Base-by-base conservation (phyloP, 2,113 vertebrate species). In the human (Homo sapiens) region DNA sequence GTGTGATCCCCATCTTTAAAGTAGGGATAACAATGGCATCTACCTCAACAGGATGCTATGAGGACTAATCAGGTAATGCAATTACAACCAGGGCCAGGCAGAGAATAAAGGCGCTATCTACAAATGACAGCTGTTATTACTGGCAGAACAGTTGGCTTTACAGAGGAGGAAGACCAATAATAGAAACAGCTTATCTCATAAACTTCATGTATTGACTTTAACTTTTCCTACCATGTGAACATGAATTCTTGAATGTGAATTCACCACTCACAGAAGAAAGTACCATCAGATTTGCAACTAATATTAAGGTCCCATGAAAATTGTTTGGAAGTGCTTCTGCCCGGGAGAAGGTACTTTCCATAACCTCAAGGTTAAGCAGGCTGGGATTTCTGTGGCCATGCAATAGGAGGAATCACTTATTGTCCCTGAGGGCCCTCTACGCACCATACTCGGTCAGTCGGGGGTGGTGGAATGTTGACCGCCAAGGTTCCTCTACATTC, bases 381-480 rank as follows among this genome's bases (percentile, higher is more conserved):
- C 43, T 25, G 16, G 57, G 76, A 16, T 2, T 35, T 81, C 64
- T 32, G 55, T 0, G 27, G 61, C 35, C 35, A 57, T 0, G 0
- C 43, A 30, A 32, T 38, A 52, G n/a, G n/a, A 13, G 35, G 38
- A 55, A 57, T n/a, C 75, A 10, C 35, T 22, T 22, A 68, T 32
- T 30, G 20, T 27, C 45, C 48, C 61, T 6, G 0, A 8, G 92
- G 48, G 40, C 52, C 35, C 72, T 52, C 22, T 43, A 98, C 99
- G 8, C 98, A 99, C 99, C 99, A 99, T 99, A 99, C 99, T 94
- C 99, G 99, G 99, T 99, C 99, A 5, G 99, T 99, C 45, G 99
- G 99, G 57, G 99, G 99, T 70, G 99, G 99, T 73, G 99, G 99
- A 97, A 99, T 99, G 99, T 99, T 99, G 98, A 99, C 99, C 8